Conservation (phyloP, 1,140 invertebrate species). For the Odontomachus brunneus region DNA sequence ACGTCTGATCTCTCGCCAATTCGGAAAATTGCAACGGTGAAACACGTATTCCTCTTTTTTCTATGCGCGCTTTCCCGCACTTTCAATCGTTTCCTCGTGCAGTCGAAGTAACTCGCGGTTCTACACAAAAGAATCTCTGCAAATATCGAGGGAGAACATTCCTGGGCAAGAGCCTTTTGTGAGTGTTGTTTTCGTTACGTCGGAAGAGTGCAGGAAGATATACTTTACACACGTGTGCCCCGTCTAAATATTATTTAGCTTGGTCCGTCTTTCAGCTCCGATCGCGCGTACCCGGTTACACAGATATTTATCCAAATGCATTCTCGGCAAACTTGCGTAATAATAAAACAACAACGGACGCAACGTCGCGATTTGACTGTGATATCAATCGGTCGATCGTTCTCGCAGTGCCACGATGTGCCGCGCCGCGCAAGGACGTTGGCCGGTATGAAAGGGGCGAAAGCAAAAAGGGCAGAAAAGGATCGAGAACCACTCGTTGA, state of each 20-base stretch:
- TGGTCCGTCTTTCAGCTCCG: not conserved
- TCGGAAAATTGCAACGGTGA: no score
- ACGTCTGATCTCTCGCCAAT: no score
- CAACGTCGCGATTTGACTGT: not conserved
- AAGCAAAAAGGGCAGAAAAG: not conserved
- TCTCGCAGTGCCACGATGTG: no score
- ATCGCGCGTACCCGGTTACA: not conserved
- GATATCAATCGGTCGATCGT: slow-evolving; percentile 1
- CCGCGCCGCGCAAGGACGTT: not conserved
- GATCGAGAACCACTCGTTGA: slow-evolving; percentile 3
- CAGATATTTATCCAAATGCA: not conserved
- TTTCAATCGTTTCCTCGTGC: no score
- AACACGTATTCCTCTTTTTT: no score
- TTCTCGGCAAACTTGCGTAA: not conserved
- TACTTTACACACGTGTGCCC: not conserved
- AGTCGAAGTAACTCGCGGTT: no score
- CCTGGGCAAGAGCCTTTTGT: not conserved
- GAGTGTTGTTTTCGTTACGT: no score
- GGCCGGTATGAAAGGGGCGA: not conserved
- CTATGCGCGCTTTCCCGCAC: no score
- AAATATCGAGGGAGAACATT: not conserved
- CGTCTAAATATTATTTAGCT: not conserved
- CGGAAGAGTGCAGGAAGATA: not conserved
- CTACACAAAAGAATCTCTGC: not conserved
- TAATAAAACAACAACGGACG: not conserved